phyloP scores from a whole-genome alignment of 2,113 vertebrate genomes.

The Periophthalmodon schlosseri region DNA sequence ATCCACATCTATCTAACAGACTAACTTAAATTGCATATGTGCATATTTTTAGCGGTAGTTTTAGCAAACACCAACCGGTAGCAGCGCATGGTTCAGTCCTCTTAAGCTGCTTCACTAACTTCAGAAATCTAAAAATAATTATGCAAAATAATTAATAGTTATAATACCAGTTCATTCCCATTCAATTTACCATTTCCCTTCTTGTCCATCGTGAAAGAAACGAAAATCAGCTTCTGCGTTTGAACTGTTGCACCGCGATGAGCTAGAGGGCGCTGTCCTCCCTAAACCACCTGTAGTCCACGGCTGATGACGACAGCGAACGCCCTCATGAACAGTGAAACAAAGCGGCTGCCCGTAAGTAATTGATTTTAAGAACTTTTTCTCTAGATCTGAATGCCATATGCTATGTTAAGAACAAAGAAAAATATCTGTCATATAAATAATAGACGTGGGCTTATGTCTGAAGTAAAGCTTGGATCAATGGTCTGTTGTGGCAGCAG shows the following conservation, averaged over 20 bases:
- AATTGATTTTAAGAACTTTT: background rate
- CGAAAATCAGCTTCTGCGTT: background rate
- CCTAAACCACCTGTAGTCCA: background rate
- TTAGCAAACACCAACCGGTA: background rate
- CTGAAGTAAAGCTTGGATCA: background rate
- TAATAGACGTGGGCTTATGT: background rate
- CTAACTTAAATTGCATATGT: no score
- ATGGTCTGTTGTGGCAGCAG: background rate
- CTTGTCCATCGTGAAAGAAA: background rate
- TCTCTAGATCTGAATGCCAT: background rate
- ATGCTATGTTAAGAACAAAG: background rate
- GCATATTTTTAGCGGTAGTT: background rate
- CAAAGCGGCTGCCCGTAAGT: background rate
- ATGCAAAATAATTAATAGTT: background rate
- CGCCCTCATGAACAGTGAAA: background rate
- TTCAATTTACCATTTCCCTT: background rate
- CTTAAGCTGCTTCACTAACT: background rate
- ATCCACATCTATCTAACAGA: no score
- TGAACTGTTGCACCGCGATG: background rate
- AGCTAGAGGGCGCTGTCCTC: background rate
- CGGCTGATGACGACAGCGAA: background rate
- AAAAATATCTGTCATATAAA: background rate
- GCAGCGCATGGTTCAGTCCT: background rate
- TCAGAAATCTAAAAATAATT: background rate
- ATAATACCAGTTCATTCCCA: background rate